Percentiles rank a stretch among this genome's conserved stretches.
phyloP scores from a whole-genome alignment of 2,888 invertebrate species.

The Trachelus tabidus region DNA sequence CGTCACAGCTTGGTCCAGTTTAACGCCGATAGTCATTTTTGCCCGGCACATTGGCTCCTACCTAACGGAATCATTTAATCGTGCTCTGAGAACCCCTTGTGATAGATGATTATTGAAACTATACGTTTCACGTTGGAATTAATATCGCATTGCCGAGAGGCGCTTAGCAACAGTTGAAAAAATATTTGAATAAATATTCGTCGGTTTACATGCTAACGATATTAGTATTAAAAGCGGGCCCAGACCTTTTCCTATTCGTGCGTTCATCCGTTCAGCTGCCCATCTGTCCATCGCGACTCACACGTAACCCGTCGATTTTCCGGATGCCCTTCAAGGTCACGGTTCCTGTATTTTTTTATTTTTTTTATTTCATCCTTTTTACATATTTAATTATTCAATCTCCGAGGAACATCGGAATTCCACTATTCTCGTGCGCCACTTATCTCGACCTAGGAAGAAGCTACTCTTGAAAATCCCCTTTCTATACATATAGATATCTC shows the following conservation, averaged over 20 bases:
- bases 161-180: constrained; percentile 8
- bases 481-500: too few relatives aligned
- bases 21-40: background rate
- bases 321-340: background rate
- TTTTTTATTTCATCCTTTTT: background rate
- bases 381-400: background rate
- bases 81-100: background rate
- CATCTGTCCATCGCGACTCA: background rate
- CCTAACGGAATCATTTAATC: background rate
- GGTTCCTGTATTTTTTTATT: too few relatives aligned
- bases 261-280: background rate
- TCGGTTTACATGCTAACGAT: constrained; percentile 6
- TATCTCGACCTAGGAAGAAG: too few relatives aligned
- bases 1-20: background rate
- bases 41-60: background rate
- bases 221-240: background rate
- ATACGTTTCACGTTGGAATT: background rate
- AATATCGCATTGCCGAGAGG: background rate
- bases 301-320: background rate
- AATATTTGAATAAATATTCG: constrained; percentile 11
- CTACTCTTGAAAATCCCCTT: too few relatives aligned
- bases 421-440: too few relatives aligned
- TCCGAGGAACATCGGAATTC: too few relatives aligned
- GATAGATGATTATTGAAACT: constrained; percentile 4
- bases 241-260: background rate